Conservation (phyloP, 2,888 invertebrate genomes). For the Drosophila phalerata region DNA sequence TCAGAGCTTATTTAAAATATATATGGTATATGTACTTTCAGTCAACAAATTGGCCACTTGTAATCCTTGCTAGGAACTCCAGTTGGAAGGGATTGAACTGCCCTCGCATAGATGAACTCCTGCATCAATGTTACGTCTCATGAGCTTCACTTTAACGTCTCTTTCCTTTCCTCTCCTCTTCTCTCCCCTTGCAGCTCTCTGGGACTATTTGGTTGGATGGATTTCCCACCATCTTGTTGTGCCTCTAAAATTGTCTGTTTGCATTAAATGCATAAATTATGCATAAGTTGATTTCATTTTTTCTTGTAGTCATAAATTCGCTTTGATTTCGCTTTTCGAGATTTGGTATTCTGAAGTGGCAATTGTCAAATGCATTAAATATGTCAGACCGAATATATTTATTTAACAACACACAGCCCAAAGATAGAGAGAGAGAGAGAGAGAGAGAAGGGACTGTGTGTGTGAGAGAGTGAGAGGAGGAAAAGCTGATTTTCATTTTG, state of each 20-base stretch:
- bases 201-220: constrained; percentile 3
- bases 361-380: constrained; percentile 76
- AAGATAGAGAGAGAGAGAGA: not conserved
- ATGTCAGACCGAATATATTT: constrained; percentile 55
- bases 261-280: constrained; percentile 79
- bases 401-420: constrained; percentile 27
- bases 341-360: constrained; percentile 54
- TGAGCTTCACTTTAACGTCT: not conserved
- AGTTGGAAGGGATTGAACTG: not conserved
- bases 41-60: not conserved
- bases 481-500: constrained; percentile 31
- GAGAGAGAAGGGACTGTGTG: not conserved
- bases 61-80: not conserved
- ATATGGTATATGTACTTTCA: too few species aligned
- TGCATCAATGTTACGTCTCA: constrained; percentile 16
- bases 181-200: not conserved
- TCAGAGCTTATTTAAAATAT: too few species aligned
- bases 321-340: constrained; percentile 64
- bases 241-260: constrained; percentile 76
- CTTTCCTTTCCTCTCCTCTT: not conserved
- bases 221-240: constrained; percentile 19
- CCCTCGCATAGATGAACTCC: constrained; percentile 1
- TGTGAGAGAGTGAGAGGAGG: not conserved
- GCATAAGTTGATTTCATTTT: constrained; percentile 64
- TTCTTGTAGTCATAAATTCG: constrained; percentile 58